A percentile compares a stretch with the other conserved stretches of the same genome.
Evolutionary conservation across 2,113 vertebrate genomes (phyloP).

Genomic region (Neodon shergylaensis): DNA sequence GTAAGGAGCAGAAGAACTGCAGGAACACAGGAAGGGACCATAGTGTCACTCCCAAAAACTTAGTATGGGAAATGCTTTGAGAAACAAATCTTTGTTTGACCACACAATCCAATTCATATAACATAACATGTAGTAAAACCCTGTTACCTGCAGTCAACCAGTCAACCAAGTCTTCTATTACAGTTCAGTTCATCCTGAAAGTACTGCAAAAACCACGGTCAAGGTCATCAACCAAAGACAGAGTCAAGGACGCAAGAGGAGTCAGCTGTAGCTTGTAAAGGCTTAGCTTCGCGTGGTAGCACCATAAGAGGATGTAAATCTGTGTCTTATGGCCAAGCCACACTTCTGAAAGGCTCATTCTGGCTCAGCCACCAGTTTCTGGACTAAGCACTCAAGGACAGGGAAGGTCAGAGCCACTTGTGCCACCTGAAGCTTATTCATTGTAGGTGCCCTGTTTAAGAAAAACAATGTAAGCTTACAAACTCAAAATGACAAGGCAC

Average conservation of each 20-base stretch:
- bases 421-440: neutral
- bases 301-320: neutral
- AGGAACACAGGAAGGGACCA: conserved; percentile 5
- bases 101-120: neutral
- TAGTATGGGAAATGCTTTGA: conserved; percentile 15
- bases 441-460: neutral
- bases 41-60: neutral
- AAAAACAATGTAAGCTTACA: conserved; percentile 22
- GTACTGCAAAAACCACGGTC: neutral
- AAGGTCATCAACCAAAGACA: neutral
- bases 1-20: neutral
- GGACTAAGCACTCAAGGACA: neutral
- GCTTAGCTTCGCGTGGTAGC: neutral
- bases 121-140: neutral
- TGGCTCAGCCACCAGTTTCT: neutral
- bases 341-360: neutral
- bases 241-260: neutral
- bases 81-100: neutral
- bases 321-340: neutral
- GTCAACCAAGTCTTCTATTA: neutral
- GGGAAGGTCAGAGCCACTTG: neutral
- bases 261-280: neutral
- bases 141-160: neutral
- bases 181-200: neutral
- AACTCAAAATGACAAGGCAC: neutral